Conservation (phyloP, 2,113 vertebrate species). For the Taurulus bubalis region DNA sequence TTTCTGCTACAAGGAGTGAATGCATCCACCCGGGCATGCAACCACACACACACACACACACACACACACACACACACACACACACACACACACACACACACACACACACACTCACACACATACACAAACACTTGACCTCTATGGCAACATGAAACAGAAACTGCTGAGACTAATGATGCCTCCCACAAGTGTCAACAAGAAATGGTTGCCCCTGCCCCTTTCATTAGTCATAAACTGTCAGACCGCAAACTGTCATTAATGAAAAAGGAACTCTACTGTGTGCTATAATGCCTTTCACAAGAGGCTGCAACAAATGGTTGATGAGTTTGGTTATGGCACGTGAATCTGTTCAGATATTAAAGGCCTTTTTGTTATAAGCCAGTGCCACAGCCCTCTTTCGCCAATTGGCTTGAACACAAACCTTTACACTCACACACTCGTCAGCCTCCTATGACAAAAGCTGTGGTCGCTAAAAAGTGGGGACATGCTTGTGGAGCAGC, state of each 20-base stretch:
- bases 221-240: neutral
- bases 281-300: neutral
- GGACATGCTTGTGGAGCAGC: neutral
- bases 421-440: neutral
- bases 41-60: neutral
- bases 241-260: neutral
- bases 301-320: neutral
- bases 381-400: neutral
- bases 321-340: neutral
- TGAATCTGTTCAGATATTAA: neutral
- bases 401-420: neutral
- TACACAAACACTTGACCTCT: neutral
- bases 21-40: neutral
- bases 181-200: neutral
- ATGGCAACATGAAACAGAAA: neutral
- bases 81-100: neutral
- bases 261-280: neutral
- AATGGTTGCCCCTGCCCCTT: too few species aligned
- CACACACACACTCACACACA: neutral
- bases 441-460: neutral
- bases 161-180: neutral
- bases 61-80: neutral
- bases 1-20: neutral
- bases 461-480: neutral
- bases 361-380: too few species aligned